These are phyloP conservation scores for Tokudaia tokunoshimensis DNA, from an alignment of 2,797 vertebrate species.

Conservation along the genomic window DNA sequence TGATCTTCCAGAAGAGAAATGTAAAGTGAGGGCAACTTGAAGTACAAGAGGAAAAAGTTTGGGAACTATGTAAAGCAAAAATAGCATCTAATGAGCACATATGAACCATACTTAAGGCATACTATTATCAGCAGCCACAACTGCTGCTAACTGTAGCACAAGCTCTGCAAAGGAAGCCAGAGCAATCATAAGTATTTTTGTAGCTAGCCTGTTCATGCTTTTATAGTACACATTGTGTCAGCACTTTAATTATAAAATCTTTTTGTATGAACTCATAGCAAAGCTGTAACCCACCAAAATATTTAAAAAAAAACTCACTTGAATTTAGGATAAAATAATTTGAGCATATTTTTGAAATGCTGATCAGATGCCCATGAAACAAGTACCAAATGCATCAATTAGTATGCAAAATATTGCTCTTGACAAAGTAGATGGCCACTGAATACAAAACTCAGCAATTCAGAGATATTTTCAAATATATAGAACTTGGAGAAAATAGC, in stretches of 20 bases:
- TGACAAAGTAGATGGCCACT: not conserved
- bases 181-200: constrained; percentile 85
- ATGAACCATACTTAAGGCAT: constrained; percentile 78
- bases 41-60: constrained; percentile 78
- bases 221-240: constrained; percentile 81
- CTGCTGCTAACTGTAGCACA: constrained; percentile 56
- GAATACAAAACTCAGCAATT: constrained; percentile 39
- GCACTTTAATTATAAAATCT: constrained; percentile 86
- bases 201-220: constrained; percentile 78
- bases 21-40: constrained; percentile 77
- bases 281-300: constrained; percentile 69
- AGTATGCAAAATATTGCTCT: not conserved
- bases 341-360: constrained; percentile 68
- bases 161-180: constrained; percentile 76
- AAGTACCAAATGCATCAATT: not conserved
- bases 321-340: constrained; percentile 64
- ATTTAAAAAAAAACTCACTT: constrained; percentile 30
- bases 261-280: constrained; percentile 81
- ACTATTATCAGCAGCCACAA: constrained; percentile 81
- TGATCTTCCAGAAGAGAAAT: constrained; percentile 62
- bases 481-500: not conserved
- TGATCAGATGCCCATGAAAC: not conserved
- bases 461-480: constrained; percentile 53
- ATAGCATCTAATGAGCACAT: constrained; percentile 84
- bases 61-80: constrained; percentile 77